Evolutionary conservation across 2,797 vertebrate species (phyloP).

Genomic region (Parauchenoglanis punctatus): DNA sequence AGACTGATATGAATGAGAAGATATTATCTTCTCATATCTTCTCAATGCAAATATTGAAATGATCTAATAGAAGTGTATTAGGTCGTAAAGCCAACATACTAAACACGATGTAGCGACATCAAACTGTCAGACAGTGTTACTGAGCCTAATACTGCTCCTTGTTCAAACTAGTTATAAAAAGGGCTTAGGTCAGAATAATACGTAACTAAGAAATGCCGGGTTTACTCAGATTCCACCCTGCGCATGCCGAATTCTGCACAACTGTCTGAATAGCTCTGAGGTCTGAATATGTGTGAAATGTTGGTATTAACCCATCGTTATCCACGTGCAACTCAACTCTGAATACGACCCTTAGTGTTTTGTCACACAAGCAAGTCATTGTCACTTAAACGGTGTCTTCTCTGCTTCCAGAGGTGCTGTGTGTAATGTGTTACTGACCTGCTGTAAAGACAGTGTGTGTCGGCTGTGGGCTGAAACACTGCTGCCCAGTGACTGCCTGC

Average conservation of each 20-base stretch:
- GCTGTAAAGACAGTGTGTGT: constrained; percentile 98
- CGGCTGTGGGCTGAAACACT: constrained; percentile 97
- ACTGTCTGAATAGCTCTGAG: background rate
- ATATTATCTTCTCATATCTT: too few relatives aligned
- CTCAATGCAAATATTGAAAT: background rate
- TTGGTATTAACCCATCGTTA: background rate
- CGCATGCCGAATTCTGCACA: background rate
- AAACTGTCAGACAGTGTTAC: background rate
- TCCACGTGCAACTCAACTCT: background rate
- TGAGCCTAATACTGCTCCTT: background rate
- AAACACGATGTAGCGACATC: background rate
- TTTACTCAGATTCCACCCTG: background rate
- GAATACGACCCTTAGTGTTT: background rate
- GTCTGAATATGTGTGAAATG: background rate
- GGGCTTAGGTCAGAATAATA: background rate
- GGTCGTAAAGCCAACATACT: background rate
- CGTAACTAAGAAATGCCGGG: background rate
- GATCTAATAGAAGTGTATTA: background rate
- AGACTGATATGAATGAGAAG: background rate
- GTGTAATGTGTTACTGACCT: constrained; percentile 94
- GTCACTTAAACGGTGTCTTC: background rate
- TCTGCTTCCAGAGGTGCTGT: constrained; percentile 82
- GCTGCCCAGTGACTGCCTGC: constrained; percentile 90
- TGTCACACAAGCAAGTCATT: background rate
- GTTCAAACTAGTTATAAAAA: background rate